These are phyloP conservation scores for Harpagoxenus sublaevis DNA, from an alignment of 2,888 invertebrate genomes.

Conservation along the genomic window DNA sequence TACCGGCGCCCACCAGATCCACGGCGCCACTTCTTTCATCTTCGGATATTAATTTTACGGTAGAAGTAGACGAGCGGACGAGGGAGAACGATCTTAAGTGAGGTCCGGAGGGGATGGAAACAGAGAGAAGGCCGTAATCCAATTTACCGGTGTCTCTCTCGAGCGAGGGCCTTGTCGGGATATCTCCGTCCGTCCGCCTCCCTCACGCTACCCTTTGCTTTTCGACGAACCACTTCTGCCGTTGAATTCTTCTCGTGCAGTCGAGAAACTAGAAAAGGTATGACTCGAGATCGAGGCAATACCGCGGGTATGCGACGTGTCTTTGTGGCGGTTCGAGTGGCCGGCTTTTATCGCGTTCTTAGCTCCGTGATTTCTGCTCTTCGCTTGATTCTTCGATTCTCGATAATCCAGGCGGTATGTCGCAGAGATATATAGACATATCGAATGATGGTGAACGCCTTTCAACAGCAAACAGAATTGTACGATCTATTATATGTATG, in stretches of 20 bases:
- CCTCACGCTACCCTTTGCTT: conserved; percentile 48
- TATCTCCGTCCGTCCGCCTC: conserved; percentile 62
- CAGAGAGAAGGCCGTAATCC: conserved; percentile 78
- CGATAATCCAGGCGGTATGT: neutral
- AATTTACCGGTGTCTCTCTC: conserved; percentile 78
- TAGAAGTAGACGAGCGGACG: conserved; percentile 64
- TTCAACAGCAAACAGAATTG: neutral
- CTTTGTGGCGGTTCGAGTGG: conserved; percentile 65
- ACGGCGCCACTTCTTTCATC: conserved; percentile 78
- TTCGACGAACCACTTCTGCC: conserved; percentile 71
- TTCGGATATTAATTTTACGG: conserved; percentile 82
- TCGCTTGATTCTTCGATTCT: conserved; percentile 21
- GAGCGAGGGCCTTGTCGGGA: conserved; percentile 65
- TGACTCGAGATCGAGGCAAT: conserved; percentile 55
- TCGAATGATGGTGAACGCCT: neutral
- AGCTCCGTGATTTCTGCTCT: conserved; percentile 39
- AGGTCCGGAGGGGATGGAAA: conserved; percentile 54
- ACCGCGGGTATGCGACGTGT: conserved; percentile 61
- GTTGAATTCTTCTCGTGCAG: conserved; percentile 58
- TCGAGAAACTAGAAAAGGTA: conserved; percentile 68
- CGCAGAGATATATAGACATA: neutral
- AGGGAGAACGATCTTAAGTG: conserved; percentile 49
- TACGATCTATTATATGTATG: neutral
- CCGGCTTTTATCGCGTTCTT: conserved; percentile 35
- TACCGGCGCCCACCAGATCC: conserved; percentile 57